Evolutionary conservation across 1,140 invertebrate species (phyloP).

Genomic region (Macrotrachela quadricornifera): DNA sequence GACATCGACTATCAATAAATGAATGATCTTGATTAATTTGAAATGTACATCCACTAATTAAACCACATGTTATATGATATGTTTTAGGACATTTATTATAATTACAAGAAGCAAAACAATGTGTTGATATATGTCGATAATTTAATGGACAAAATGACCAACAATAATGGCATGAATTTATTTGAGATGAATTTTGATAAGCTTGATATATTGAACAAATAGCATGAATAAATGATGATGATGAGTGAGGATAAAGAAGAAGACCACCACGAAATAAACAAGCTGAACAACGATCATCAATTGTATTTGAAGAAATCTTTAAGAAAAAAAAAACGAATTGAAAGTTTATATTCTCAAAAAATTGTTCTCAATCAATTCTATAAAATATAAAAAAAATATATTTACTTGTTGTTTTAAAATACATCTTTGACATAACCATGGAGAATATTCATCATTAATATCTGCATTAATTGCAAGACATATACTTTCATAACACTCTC

Average conservation of each 20-base stretch:
- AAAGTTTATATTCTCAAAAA: too few relatives aligned
- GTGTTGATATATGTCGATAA: slow-evolving; percentile 14
- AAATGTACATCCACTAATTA: slow-evolving; percentile 21
- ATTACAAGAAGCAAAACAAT: slow-evolving; percentile 19
- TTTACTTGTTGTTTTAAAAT: too few relatives aligned
- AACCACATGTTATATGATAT: slow-evolving; percentile 35
- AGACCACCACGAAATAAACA: neutral
- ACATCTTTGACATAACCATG: too few relatives aligned
- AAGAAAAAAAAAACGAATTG: too few relatives aligned
- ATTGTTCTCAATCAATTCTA: too few relatives aligned
- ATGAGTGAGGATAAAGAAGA: neutral
- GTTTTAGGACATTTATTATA: slow-evolving; percentile 25
- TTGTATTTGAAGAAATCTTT: too few relatives aligned
- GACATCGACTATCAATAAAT: slow-evolving; percentile 35
- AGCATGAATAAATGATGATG: slow-evolving; percentile 24
- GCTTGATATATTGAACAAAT: slow-evolving; percentile 15
- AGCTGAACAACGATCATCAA: too few relatives aligned
- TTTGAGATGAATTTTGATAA: neutral
- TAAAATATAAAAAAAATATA: too few relatives aligned
- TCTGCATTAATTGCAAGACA: too few relatives aligned
- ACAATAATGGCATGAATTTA: neutral
- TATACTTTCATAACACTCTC: too few relatives aligned
- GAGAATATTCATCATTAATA: too few relatives aligned
- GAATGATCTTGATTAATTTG: slow-evolving; percentile 29
- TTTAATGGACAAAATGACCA: slow-evolving; percentile 17